These are phyloP conservation scores for Drosophila atripex DNA, from an alignment of 2,888 invertebrate genomes.

Conservation along the genomic window DNA sequence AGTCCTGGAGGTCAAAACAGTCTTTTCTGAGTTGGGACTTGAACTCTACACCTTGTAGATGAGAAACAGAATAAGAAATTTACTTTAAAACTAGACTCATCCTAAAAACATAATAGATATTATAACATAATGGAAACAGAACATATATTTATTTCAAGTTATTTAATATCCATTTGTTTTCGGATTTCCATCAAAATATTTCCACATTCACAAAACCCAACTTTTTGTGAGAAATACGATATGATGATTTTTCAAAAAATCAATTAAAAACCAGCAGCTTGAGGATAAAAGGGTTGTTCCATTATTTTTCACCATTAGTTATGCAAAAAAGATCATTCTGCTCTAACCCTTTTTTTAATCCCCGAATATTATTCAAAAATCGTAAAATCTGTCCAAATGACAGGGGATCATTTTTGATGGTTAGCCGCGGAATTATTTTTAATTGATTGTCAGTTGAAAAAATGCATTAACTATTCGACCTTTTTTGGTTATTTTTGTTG, in stretches of 20 bases:
- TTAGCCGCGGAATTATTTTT: background rate
- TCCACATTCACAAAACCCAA: background rate
- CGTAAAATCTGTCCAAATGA: background rate
- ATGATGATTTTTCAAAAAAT: background rate
- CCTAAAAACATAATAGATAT: background rate
- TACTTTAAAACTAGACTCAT: background rate
- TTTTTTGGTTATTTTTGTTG: too few relatives aligned
- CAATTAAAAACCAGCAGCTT: background rate
- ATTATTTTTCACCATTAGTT: background rate
- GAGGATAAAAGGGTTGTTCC: background rate
- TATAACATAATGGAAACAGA: too few relatives aligned
- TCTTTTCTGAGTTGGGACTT: background rate
- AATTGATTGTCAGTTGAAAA: background rate
- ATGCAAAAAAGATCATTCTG: background rate
- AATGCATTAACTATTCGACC: background rate
- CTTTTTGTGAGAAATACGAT: background rate
- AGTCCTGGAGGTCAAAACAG: background rate
- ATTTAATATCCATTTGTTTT: background rate
- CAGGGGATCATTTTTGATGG: background rate
- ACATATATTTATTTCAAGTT: background rate
- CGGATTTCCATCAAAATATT: background rate
- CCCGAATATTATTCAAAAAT: background rate
- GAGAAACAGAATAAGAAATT: too few relatives aligned
- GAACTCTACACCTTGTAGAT: too few relatives aligned
- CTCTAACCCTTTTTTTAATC: background rate